Conservation (phyloP, 2,888 invertebrate species). For the Cantharis rufa region DNA sequence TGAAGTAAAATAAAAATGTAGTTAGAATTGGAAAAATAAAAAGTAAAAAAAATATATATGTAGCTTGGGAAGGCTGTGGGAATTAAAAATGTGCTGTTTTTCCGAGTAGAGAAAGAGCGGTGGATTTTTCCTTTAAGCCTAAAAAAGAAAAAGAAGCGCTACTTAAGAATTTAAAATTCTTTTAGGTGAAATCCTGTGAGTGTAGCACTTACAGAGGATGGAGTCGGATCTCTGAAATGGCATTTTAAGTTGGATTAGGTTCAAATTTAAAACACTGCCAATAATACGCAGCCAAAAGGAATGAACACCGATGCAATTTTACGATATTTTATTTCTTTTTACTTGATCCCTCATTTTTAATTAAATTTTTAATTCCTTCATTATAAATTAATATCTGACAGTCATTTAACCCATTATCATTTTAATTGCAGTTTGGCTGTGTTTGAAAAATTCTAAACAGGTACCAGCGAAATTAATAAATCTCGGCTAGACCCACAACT, state of each 20-base stretch:
- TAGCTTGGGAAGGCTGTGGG: slow-evolving; percentile 55
- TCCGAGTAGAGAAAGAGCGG: slow-evolving; percentile 43
- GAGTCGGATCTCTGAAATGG: slow-evolving; percentile 58
- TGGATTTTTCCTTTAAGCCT: slow-evolving; percentile 19
- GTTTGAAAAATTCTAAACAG: no score
- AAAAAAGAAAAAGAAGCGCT: slow-evolving; percentile 39
- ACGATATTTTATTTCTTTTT: slow-evolving; percentile 31
- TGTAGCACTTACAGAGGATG: slow-evolving; percentile 54
- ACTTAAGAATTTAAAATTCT: slow-evolving; percentile 58
- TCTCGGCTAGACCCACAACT: no score
- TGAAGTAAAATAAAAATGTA: slow-evolving; percentile 27
- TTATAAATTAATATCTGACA: neutral
- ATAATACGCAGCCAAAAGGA: slow-evolving; percentile 54
- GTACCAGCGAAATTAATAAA: no score
- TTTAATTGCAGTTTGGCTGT: no score
- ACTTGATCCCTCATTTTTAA: neutral
- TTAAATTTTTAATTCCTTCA: neutral
- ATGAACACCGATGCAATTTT: slow-evolving; percentile 32
- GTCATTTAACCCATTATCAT: neutral
- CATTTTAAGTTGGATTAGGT: slow-evolving; percentile 60
- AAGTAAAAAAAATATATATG: slow-evolving; percentile 56
- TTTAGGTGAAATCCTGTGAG: slow-evolving; percentile 56
- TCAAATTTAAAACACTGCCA: slow-evolving; percentile 58
- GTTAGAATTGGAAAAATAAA: slow-evolving; percentile 42
- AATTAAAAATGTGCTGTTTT: slow-evolving; percentile 59